Percentiles rank a stretch among this genome's conserved stretches.
Evolutionary conservation across 2,797 vertebrate species (phyloP).

Genomic region (Sebastes hubbsi): DNA sequence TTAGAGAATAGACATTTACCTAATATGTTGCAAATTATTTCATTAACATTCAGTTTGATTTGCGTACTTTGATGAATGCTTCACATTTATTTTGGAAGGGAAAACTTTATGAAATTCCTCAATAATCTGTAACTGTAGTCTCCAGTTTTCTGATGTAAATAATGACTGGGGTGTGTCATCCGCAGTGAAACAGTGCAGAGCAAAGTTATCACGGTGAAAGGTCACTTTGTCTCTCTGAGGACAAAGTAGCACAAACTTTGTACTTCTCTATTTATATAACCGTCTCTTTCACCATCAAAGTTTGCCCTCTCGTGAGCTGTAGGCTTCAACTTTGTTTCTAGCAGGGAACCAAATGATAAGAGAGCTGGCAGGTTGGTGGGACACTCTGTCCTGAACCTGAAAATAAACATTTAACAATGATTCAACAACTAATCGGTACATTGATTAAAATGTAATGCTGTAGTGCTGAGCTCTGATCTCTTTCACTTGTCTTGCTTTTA

Average conservation of each 20-base stretch:
- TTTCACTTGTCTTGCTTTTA: too few species aligned
- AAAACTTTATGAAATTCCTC: neutral
- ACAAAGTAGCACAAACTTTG: conserved; percentile 14
- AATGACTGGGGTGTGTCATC: neutral
- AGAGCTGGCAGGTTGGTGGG: neutral
- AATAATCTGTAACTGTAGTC: too few species aligned
- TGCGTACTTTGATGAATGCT: neutral
- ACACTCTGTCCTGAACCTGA: neutral
- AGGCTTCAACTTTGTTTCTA: neutral
- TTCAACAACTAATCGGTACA: neutral
- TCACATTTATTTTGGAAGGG: neutral
- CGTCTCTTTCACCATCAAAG: neutral
- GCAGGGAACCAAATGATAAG: neutral
- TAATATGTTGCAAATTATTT: neutral
- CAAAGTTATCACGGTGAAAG: conserved; percentile 6
- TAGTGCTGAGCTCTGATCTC: neutral
- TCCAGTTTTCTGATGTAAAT: neutral
- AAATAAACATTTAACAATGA: neutral
- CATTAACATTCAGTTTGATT: neutral
- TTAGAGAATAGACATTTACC: neutral
- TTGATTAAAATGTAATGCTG: neutral
- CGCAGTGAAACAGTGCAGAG: neutral
- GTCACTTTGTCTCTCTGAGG: conserved; percentile 3
- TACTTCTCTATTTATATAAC: conserved; percentile 15
- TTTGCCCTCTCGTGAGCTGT: neutral